Percentiles rank a stretch among this genome's conserved stretches.
These are phyloP conservation scores for Archivesica marissinica DNA, from an alignment of 1,140 invertebrate genomes.

Conservation along the genomic window DNA sequence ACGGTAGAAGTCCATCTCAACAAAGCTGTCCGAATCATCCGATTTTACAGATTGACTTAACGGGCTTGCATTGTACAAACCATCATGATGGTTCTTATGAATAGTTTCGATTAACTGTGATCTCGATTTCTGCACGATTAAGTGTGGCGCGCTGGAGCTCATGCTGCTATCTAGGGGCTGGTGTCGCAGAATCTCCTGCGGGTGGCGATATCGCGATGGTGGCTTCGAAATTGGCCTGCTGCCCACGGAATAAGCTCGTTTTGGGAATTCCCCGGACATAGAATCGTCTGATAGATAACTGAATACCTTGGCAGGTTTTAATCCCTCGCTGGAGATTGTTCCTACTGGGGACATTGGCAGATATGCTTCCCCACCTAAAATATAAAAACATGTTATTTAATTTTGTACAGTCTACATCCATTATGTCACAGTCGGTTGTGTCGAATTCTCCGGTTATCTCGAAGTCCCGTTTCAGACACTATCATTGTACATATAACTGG, in stretches of 20 bases:
- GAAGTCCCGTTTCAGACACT: too few relatives aligned
- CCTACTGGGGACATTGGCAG: slow-evolving; percentile 73
- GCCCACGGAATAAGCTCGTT: slow-evolving; percentile 93
- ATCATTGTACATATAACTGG: too few relatives aligned
- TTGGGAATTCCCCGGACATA: slow-evolving; percentile 76
- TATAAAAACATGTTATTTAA: background rate
- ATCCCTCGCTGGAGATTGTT: slow-evolving; percentile 62
- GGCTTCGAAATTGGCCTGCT: slow-evolving; percentile 86
- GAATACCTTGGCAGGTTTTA: slow-evolving; percentile 75
- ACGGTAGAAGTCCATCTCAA: slow-evolving; percentile 79
- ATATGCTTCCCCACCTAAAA: slow-evolving; percentile 77
- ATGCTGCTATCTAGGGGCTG: slow-evolving; percentile 72
- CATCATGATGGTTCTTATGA: slow-evolving; percentile 50
- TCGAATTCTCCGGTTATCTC: too few relatives aligned
- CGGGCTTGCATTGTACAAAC: slow-evolving; percentile 66
- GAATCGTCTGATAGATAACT: slow-evolving; percentile 80
- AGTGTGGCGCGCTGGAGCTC: slow-evolving; percentile 79
- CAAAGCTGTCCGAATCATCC: slow-evolving; percentile 80
- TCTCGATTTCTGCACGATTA: slow-evolving; percentile 70
- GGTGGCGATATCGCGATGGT: slow-evolving; percentile 45
- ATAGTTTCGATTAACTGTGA: slow-evolving; percentile 47
- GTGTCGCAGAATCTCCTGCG: slow-evolving; percentile 62
- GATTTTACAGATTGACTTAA: slow-evolving; percentile 75
- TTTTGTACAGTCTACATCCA: too few relatives aligned
- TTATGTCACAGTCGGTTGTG: too few relatives aligned